phyloP scores from a whole-genome alignment of 2,797 vertebrate species.

The Podarcis siculus region DNA sequence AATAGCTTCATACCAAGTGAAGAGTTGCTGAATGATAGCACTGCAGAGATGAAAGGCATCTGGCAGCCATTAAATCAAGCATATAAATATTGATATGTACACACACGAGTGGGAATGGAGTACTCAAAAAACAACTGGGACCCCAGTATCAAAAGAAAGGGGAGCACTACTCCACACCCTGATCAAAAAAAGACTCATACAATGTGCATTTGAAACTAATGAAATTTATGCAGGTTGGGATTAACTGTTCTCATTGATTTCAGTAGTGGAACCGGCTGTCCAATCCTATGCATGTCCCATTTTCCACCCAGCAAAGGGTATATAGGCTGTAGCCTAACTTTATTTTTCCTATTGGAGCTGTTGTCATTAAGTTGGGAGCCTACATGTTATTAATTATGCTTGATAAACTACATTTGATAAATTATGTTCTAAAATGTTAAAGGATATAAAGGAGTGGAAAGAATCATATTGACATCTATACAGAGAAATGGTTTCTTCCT shows the following conservation, averaged over 20 bases:
- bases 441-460: conserved; percentile 38
- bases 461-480: conserved; percentile 8
- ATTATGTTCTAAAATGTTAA: conserved; percentile 28
- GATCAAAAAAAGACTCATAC: not conserved
- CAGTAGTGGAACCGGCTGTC: not conserved
- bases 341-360: not conserved
- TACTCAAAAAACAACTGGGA: not conserved
- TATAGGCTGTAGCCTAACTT: not conserved
- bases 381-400: conserved; percentile 29
- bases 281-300: not conserved
- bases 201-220: not conserved
- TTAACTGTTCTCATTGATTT: not conserved
- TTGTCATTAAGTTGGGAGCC: not conserved
- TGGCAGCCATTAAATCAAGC: not conserved
- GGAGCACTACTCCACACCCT: not conserved
- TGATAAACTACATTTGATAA: conserved; percentile 51
- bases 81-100: not conserved
- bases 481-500: conserved; percentile 18
- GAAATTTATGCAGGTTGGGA: not conserved
- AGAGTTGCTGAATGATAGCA: not conserved
- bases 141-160: not conserved
- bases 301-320: not conserved
- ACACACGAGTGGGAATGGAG: not conserved
- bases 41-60: not conserved
- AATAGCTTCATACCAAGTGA: not conserved